Evolutionary conservation across 2,113 vertebrate species (phyloP).

Genomic region (Irena cyanogastra): DNA sequence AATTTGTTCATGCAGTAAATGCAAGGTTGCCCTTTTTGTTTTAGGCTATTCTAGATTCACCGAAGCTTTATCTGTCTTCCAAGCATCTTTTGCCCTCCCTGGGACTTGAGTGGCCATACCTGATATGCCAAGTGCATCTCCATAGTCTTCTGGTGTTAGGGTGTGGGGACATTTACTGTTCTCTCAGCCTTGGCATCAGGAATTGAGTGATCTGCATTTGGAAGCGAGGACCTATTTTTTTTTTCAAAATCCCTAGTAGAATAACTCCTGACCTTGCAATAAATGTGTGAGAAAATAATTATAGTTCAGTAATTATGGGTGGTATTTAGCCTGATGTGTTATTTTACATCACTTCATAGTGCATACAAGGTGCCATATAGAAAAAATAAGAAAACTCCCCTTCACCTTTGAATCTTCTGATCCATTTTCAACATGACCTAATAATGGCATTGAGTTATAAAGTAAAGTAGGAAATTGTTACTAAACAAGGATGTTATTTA

Average conservation of each 20-base stretch:
- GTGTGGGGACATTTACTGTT: background rate
- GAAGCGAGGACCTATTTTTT: background rate
- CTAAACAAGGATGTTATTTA: background rate
- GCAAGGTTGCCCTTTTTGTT: background rate
- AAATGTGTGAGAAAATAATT: conserved; percentile 23
- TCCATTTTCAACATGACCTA: background rate
- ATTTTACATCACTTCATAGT: background rate
- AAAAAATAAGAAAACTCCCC: background rate
- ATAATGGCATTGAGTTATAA: background rate
- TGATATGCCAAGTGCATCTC: background rate
- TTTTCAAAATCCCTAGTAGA: background rate
- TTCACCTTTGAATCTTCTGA: background rate
- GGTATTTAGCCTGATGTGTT: conserved; percentile 9
- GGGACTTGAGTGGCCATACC: background rate
- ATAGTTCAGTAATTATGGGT: conserved; percentile 21
- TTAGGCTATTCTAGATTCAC: background rate
- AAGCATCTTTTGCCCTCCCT: background rate
- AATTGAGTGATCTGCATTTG: background rate
- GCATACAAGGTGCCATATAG: background rate
- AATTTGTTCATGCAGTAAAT: background rate
- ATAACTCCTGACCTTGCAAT: conserved; percentile 5
- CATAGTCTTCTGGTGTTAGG: background rate
- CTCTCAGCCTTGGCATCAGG: background rate
- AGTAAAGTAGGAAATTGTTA: background rate
- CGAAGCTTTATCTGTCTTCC: background rate